A percentile compares a stretch with the other conserved stretches of the same genome.
Conservation (phyloP, 1,140 invertebrate species). For the Coenobita brevimanus region DNA sequence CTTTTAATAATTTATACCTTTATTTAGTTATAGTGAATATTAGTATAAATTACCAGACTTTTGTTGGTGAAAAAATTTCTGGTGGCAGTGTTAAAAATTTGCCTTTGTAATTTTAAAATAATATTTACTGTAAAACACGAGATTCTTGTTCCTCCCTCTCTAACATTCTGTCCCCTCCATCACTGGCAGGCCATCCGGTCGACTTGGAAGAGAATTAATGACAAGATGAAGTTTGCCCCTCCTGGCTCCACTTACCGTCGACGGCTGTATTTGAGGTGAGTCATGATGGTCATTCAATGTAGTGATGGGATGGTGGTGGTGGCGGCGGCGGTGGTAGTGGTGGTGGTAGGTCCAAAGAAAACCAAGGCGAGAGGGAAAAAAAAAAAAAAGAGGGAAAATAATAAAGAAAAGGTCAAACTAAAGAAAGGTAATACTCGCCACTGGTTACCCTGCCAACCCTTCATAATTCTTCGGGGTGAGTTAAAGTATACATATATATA, state of each 20-base stretch:
- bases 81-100: no score
- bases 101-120: no score
- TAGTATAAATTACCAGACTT: no score
- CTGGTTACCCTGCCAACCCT: not conserved
- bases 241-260: constrained; percentile 6
- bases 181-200: no score
- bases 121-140: no score
- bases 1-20: no score
- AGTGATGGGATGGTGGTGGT: constrained; percentile 5
- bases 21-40: no score
- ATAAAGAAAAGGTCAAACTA: not conserved
- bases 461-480: not conserved
- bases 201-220: no score
- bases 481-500: constrained; percentile 34
- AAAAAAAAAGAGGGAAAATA: not conserved
- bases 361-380: not conserved
- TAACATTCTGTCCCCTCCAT: no score
- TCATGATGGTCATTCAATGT: not conserved
- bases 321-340: not conserved
- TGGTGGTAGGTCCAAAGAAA: not conserved
- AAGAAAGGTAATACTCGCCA: not conserved
- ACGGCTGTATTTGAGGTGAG: constrained; percentile 12
- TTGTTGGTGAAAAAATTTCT: no score
- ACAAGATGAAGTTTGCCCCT: no score
- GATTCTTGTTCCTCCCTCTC: no score